A percentile compares a stretch with the other conserved stretches of the same genome.
These are phyloP conservation scores for Xylocopa sonorina DNA, from an alignment of 1,140 invertebrate genomes.

Conservation along the genomic window DNA sequence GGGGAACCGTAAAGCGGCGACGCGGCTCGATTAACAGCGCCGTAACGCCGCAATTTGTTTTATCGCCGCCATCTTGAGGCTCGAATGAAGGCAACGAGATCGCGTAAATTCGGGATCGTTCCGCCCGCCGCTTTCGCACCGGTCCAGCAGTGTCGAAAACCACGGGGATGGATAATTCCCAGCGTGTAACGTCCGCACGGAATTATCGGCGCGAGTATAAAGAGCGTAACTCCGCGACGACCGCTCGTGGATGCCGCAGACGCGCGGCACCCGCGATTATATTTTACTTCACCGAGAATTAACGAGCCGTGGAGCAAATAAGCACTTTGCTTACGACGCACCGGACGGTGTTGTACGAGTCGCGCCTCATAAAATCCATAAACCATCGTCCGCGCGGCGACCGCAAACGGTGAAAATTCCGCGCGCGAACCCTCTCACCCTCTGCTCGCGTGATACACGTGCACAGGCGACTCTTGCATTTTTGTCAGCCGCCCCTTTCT, in stretches of 20 bases:
- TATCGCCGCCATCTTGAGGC: background rate
- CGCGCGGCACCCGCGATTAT: slow-evolving; percentile 10
- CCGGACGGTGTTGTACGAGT: slow-evolving; percentile 47
- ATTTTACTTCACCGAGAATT: slow-evolving; percentile 58
- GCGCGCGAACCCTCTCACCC: background rate
- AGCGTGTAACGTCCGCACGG: slow-evolving; percentile 4
- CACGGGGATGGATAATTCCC: background rate
- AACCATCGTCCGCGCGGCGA: slow-evolving; percentile 28
- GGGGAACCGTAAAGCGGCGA: background rate
- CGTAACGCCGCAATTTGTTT: slow-evolving; percentile 2
- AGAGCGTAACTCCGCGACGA: background rate
- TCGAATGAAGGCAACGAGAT: background rate
- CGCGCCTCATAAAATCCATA: slow-evolving; percentile 58
- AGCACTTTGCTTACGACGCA: slow-evolving; percentile 59
- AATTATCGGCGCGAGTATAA: slow-evolving; percentile 40
- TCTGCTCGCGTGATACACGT: background rate
- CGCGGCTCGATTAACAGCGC: background rate
- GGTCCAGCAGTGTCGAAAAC: background rate
- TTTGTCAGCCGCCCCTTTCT: background rate
- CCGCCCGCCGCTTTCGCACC: background rate
- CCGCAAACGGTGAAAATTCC: slow-evolving; percentile 51
- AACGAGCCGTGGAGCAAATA: slow-evolving; percentile 63
- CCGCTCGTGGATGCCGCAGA: background rate
- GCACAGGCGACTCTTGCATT: background rate
- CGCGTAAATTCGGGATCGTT: background rate